Evolutionary conservation across 1,140 invertebrate species (phyloP), one percentile per base, ranked within the genome.

Genomic region (Trinorchestia longiramus): DNA sequence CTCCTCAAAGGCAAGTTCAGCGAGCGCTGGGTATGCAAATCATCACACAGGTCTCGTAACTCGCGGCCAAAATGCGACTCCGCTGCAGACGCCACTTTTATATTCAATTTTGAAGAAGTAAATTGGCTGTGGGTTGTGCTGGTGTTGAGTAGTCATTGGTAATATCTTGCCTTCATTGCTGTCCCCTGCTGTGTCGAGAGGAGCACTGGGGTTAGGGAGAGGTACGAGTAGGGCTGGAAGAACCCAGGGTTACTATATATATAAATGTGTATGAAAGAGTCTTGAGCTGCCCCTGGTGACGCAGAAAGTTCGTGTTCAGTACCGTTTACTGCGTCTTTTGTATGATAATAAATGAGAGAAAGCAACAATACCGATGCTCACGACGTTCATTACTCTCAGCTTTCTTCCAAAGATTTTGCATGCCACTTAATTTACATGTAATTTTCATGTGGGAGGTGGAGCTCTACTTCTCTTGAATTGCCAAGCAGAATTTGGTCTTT

Each of bases 61-160:
- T 94, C 92, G 92, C 92, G 17, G 92, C 44, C 92, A 45, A 94
- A 94, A 94, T 94, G 92, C 92, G 44, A 94, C 44, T 6, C 41
- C 43, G 88, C 92, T 44, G 43, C 44, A 44, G 92, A 94, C 92
- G 44, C 92, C 92, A 94, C 92, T 94, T 94, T 94, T 45, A 94
- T 94, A 94, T 94, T 94, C 92, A 94, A 94, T 94, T 94, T 94
- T 94, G 92, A 43, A 43, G 92, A 45, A 47, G 92, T 94, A 94
- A 94, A 94, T 94, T 94, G 92, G 92, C 92, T 43, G 92, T 94
- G 43, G 44, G 92, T 44, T 45, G 92, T 47, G 92, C 43, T 91
- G 92, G 44, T 94, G 92, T 94, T 94, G 92, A 94, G 92, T 94
- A 94, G 92, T 94, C 92, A 47, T 94, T 43, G 36, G 92, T 45